These are phyloP conservation scores for Apistogramma diplotaenia DNA, from an alignment of 2,113 vertebrate species.

Conservation along the genomic window DNA sequence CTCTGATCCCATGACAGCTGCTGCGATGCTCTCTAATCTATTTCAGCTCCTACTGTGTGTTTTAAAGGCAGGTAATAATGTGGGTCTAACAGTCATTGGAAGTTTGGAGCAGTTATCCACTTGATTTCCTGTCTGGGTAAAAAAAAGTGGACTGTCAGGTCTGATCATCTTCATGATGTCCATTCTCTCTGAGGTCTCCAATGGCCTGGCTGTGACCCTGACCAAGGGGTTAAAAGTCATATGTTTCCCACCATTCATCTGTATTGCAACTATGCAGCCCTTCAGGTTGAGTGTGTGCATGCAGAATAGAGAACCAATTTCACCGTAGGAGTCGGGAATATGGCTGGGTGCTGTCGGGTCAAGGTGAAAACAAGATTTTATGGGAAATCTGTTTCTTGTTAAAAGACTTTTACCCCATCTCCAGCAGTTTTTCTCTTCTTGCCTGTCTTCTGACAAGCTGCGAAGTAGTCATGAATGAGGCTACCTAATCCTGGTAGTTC, in stretches of 20 bases:
- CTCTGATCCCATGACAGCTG: conserved; percentile 27
- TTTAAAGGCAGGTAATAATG: conserved; percentile 53
- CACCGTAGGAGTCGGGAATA: conserved; percentile 34
- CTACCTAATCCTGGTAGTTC: conserved; percentile 44
- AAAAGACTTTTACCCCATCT: conserved; percentile 28
- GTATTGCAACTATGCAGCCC: conserved; percentile 3
- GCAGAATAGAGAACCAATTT: conserved; percentile 38
- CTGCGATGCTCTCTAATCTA: conserved; percentile 32
- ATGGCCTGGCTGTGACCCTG: conserved; percentile 39
- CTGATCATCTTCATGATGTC: conserved; percentile 35
- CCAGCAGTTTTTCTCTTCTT: neutral
- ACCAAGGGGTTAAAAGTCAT: conserved; percentile 50
- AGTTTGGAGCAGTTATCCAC: conserved; percentile 41
- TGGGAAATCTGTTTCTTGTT: conserved; percentile 63
- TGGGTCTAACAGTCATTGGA: conserved; percentile 2
- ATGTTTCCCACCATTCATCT: conserved; percentile 62
- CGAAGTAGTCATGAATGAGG: conserved; percentile 24
- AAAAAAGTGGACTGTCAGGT: conserved; percentile 49
- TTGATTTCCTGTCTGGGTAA: conserved; percentile 57
- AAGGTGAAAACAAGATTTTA: conserved; percentile 61
- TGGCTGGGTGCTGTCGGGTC: conserved; percentile 22
- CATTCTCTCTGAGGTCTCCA: conserved; percentile 44
- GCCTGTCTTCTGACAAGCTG: conserved; percentile 34
- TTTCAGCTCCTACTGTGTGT: conserved; percentile 33
- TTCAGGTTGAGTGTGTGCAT: conserved; percentile 34